phyloP scores from a whole-genome alignment of 2,888 invertebrate genomes.

The Diadegma fenestrale region DNA sequence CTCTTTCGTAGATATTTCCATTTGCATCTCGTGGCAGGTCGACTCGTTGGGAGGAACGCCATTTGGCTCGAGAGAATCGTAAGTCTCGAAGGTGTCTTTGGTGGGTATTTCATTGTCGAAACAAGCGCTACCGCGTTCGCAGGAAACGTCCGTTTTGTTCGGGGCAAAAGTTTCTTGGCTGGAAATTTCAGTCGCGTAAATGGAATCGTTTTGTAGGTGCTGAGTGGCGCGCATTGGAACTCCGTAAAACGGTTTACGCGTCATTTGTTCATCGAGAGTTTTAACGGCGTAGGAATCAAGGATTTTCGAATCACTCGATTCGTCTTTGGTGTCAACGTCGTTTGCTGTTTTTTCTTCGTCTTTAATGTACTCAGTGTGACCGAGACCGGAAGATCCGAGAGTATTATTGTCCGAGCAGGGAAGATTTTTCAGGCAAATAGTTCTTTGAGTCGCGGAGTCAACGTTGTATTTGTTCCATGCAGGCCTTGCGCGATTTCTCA shows the following conservation, averaged over 20 bases:
- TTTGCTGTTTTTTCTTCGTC: conserved; percentile 29
- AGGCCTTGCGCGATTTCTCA: conserved; percentile 80
- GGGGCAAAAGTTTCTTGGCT: conserved; percentile 36
- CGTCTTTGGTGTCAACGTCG: conserved; percentile 18
- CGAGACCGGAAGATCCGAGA: not conserved
- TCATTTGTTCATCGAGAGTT: conserved; percentile 34
- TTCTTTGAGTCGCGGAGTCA: conserved; percentile 68
- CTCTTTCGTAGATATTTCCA: conserved; percentile 16
- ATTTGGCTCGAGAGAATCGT: conserved; percentile 79
- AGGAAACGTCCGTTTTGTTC: conserved; percentile 43
- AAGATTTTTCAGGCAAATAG: conserved; percentile 64
- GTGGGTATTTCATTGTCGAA: conserved; percentile 77
- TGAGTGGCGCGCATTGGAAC: conserved; percentile 21
- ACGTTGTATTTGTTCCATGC: conserved; percentile 80
- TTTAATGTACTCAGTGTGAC: conserved; percentile 38
- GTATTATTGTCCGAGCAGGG: conserved; percentile 61
- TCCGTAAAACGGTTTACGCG: conserved; percentile 56
- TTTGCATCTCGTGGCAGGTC: conserved; percentile 5
- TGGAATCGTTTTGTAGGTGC: conserved; percentile 45
- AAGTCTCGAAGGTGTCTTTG: conserved; percentile 78
- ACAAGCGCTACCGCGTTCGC: conserved; percentile 31
- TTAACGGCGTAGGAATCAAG: conserved; percentile 13
- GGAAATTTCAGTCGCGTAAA: conserved; percentile 47
- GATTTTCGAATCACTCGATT: conserved; percentile 2
- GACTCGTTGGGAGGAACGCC: conserved; percentile 52